phyloP scores from a whole-genome alignment of 2,797 vertebrate genomes.

The Propithecus deckenii region DNA sequence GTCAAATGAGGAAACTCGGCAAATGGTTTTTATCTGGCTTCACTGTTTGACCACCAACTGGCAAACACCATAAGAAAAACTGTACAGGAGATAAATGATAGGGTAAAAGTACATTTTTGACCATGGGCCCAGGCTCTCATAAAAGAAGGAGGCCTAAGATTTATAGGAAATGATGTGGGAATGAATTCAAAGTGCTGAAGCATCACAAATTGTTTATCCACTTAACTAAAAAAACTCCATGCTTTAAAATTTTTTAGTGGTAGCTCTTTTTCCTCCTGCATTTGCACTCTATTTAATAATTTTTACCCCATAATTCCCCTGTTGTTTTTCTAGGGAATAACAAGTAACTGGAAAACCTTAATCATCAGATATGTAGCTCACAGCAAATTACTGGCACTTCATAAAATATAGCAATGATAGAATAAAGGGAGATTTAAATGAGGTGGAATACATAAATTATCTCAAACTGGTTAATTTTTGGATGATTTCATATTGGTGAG shows the following conservation, averaged over 20 bases:
- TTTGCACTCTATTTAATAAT: background rate
- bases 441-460: background rate
- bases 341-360: background rate
- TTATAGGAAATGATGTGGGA: conserved; percentile 52
- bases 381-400: background rate
- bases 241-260: background rate
- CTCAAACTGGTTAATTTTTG: background rate
- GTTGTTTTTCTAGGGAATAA: background rate
- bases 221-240: background rate
- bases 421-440: background rate
- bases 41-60: conserved; percentile 56
- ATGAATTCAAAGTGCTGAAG: conserved; percentile 43
- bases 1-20: conserved; percentile 64
- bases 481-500: background rate
- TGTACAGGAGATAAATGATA: conserved; percentile 45
- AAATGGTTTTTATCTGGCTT: conserved; percentile 66
- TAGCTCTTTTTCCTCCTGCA: background rate
- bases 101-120: conserved; percentile 52
- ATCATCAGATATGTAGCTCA: background rate
- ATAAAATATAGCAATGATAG: background rate
- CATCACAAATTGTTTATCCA: conserved; percentile 28
- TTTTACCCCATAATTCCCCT: background rate
- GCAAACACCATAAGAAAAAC: conserved; percentile 55
- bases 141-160: conserved; percentile 49
- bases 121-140: background rate